phyloP scores from a whole-genome alignment of 2,888 invertebrate genomes.

The Drosophila meridiana region DNA sequence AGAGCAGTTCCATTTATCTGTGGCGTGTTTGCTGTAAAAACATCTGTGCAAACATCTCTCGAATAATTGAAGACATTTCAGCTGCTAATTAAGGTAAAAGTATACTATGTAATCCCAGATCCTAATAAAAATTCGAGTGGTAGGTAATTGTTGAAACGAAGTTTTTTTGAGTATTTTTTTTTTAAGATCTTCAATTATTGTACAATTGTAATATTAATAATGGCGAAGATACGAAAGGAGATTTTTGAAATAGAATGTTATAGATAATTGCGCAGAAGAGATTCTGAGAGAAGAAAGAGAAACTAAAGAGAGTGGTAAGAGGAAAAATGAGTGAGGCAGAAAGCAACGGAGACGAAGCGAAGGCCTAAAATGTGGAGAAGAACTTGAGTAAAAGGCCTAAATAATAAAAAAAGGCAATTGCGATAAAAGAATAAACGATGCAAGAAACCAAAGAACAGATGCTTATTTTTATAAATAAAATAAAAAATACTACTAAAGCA shows the following conservation, averaged over 20 bases:
- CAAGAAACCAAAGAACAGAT: too few species aligned
- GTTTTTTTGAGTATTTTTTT: not conserved
- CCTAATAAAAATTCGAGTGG: not conserved
- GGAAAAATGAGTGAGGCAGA: too few species aligned
- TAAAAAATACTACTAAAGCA: too few species aligned
- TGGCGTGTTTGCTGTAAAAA: slow-evolving; percentile 17
- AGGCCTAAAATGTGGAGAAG: too few species aligned
- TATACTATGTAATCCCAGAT: slow-evolving; percentile 15
- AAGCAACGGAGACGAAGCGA: too few species aligned
- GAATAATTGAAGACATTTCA: slow-evolving; percentile 8
- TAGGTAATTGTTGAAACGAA: not conserved
- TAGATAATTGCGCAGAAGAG: too few species aligned
- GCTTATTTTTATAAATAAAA: too few species aligned
- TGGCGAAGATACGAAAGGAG: not conserved
- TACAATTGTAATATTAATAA: not conserved
- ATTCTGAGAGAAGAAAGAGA: too few species aligned
- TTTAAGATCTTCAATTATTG: not conserved
- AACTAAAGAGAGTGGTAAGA: too few species aligned
- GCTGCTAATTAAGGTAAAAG: slow-evolving; percentile 17
- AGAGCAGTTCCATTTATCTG: not conserved
- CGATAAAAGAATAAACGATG: too few species aligned
- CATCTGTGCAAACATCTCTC: slow-evolving; percentile 26
- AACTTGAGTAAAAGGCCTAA: too few species aligned
- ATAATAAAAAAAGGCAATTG: too few species aligned
- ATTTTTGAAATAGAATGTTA: not conserved